Base-by-base conservation (phyloP, 2,888 invertebrate genomes). In the Allophyes oxyacanthae region DNA sequence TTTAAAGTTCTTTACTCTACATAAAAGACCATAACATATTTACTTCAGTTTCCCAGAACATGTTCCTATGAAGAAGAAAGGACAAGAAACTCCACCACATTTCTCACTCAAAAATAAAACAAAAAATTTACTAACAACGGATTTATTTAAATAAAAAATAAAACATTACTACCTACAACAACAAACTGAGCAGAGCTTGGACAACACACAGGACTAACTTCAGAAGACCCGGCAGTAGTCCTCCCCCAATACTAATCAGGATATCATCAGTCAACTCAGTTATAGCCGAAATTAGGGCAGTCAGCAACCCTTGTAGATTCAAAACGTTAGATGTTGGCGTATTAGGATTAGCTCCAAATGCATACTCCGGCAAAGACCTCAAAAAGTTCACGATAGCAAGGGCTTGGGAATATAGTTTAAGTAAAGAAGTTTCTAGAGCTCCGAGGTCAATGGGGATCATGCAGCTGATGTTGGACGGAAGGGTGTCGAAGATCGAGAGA, bases 301-400 rank as follows among this genome's bases (percentile, higher is more conserved):
- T 82, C 30, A 94, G 64, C 1, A 93, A 66, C 0, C 87, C 89
- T 70, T 91, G 90, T 1, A 92, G 61, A 25, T 85, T 89, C 0
- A 83, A 55, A 2, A 88, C 81, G 6, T 81, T 81, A 0, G 85
- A 45, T 0, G 87, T 77, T 0, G 92, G 87, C 0, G 84, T 78
- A 6, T 82, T 86, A 0, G 94, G 91, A 48, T 90, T 91, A 0
- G 93, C 94, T 0, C 93, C 93, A 0, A 79, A 61, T 0, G 90
- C 90, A 65, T 94, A 94, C 48, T 94, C 93, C 0, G 93, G 93
- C 2, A 94, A 44, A 0, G 86, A 73, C 6, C 87, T 77, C 0
- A 93, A 42, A 77, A 93, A 94, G 56, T 94, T 94, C 0, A 94
- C 90, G 0, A 94, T 94, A 0, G 93, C 94, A 0, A 94, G 61